phyloP scores from a whole-genome alignment of 1,140 invertebrate genomes.

The Micrasema minimum region DNA sequence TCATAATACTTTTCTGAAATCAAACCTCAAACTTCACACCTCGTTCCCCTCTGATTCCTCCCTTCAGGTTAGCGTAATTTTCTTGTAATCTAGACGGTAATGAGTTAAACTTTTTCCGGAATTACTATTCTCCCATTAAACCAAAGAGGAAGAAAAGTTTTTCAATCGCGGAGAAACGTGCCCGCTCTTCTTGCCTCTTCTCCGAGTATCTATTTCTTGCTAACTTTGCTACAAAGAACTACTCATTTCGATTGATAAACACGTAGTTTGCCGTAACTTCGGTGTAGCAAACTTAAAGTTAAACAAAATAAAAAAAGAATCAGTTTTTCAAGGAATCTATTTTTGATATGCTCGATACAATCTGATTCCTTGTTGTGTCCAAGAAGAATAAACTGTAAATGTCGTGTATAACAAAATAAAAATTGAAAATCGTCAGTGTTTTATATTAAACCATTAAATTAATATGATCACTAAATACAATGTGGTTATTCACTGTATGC shows the following conservation, averaged over 20 bases:
- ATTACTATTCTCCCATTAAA: constrained; percentile 22
- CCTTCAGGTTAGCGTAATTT: constrained; percentile 22
- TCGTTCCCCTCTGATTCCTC: too few relatives aligned
- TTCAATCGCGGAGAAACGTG: constrained; percentile 32
- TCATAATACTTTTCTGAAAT: too few relatives aligned
- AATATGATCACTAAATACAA: too few relatives aligned
- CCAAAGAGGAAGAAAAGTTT: constrained; percentile 17
- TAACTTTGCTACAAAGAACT: constrained; percentile 26
- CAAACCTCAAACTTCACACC: too few relatives aligned
- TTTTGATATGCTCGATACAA: too few relatives aligned
- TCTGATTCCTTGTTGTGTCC: too few relatives aligned
- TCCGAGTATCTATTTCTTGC: constrained; percentile 19
- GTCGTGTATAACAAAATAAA: too few relatives aligned
- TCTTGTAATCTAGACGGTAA: constrained; percentile 31
- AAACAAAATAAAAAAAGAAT: not conserved
- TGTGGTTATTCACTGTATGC: too few relatives aligned
- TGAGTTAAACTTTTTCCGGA: constrained; percentile 29
- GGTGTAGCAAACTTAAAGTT: not conserved
- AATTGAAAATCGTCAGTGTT: too few relatives aligned
- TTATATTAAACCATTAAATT: too few relatives aligned
- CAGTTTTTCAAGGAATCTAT: too few relatives aligned
- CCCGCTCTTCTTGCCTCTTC: constrained; percentile 8
- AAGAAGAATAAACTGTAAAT: too few relatives aligned
- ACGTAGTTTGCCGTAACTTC: constrained; percentile 30
- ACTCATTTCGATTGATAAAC: constrained; percentile 37